Percentiles rank a stretch among this genome's conserved stretches.
Conservation (phyloP, 2,888 invertebrate genomes). For the Drosophila fulvimacula region DNA sequence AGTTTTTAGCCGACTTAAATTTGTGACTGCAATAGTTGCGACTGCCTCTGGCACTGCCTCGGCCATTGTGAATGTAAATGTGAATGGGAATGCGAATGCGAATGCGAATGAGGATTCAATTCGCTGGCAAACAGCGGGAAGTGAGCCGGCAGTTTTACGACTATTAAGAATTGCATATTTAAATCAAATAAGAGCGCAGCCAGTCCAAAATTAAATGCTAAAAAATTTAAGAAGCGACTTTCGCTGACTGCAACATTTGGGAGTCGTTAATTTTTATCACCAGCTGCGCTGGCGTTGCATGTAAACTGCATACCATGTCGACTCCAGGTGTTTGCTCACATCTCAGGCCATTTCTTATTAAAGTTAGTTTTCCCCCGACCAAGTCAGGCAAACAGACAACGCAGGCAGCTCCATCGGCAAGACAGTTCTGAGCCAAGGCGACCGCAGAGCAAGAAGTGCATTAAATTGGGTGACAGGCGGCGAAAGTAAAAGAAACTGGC, state of each 20-base stretch:
- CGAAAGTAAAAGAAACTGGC: constrained; percentile 13
- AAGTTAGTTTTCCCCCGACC: constrained; percentile 54
- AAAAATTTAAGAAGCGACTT: constrained; percentile 68
- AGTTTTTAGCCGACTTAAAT: constrained; percentile 35
- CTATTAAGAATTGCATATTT: constrained; percentile 72
- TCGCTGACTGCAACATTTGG: constrained; percentile 66
- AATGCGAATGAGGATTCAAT: constrained; percentile 63
- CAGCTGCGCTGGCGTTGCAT: constrained; percentile 43
- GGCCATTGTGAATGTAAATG: constrained; percentile 29
- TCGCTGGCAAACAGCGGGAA: constrained; percentile 19
- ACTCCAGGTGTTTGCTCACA: constrained; percentile 52
- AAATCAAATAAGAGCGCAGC: constrained; percentile 64
- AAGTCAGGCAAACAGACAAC: constrained; percentile 30
- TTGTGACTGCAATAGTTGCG: constrained; percentile 65
- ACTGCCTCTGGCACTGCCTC: constrained; percentile 21
- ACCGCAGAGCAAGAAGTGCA: constrained; percentile 50
- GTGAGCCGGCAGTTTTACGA: constrained; percentile 50
- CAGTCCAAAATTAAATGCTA: constrained; percentile 64
- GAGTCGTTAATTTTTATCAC: constrained; percentile 73
- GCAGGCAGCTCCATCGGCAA: background rate
- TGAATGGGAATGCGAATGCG: constrained; percentile 28
- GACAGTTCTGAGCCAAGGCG: constrained; percentile 20
- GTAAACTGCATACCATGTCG: constrained; percentile 50
- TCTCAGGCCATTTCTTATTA: constrained; percentile 59
- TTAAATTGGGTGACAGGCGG: constrained; percentile 41